phyloP scores from a whole-genome alignment of 2,888 invertebrate genomes.

The Trilocha varians region DNA sequence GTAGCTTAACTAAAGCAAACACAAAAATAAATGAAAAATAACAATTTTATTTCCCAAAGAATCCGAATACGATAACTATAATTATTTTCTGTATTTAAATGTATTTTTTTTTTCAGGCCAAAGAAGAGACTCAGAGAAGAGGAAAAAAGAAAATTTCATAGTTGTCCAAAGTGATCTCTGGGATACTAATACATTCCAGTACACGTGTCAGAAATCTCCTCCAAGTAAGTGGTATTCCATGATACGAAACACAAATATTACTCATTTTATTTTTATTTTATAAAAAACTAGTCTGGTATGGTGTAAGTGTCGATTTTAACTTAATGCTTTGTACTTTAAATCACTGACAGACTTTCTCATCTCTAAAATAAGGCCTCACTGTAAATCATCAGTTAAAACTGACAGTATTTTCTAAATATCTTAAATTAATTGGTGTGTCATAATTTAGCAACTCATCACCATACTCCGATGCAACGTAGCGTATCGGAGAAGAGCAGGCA shows the following conservation, averaged over 20 bases:
- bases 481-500: conserved; percentile 77
- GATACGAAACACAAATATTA: no score
- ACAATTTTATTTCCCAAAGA: neutral
- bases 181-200: conserved; percentile 77
- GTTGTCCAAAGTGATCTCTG: conserved; percentile 79
- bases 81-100: conserved; percentile 1
- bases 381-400: conserved; percentile 4
- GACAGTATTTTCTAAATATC: conserved; percentile 1
- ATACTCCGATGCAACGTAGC: conserved; percentile 75
- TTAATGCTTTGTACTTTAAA: no score
- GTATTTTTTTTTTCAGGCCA: conserved; percentile 39
- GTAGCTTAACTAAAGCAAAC: no score
- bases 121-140: conserved; percentile 61
- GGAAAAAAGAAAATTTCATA: conserved; percentile 74
- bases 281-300: no score
- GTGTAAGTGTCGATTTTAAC: no score
- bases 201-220: conserved; percentile 62
- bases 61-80: conserved; percentile 1
- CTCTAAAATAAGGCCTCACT: no score
- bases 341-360: no score
- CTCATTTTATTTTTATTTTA: no score
- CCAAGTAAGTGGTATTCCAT: no score
- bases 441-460: conserved; percentile 38
- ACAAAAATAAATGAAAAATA: neutral
- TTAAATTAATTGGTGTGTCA: neutral